Evolutionary conservation across 2,113 vertebrate species (phyloP).

Genomic region (Heterotilapia buettikoferi): DNA sequence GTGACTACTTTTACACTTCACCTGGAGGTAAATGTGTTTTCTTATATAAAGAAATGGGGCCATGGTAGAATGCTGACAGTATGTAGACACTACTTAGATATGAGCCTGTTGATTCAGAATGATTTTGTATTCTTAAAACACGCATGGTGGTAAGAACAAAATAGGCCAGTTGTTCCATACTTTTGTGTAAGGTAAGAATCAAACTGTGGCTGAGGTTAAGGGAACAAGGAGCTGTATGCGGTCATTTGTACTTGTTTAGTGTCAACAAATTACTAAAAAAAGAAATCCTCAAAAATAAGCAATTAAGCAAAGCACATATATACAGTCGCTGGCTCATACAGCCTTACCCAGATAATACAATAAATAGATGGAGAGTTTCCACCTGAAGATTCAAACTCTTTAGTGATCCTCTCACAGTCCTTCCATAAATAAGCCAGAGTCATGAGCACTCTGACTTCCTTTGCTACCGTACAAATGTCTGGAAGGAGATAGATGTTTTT

Average conservation of each 20-base stretch:
- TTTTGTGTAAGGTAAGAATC: neutral
- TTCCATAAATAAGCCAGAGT: slow-evolving; percentile 9
- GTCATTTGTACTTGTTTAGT: neutral
- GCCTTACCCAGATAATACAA: neutral
- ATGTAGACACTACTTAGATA: neutral
- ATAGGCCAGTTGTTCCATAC: neutral
- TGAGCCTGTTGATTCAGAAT: neutral
- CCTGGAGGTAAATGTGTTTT: neutral
- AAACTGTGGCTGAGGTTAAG: neutral
- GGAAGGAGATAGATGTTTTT: slow-evolving; percentile 3
- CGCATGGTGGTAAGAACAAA: neutral
- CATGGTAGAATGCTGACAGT: neutral
- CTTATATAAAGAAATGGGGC: neutral
- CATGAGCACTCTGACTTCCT: neutral
- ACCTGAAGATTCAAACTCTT: neutral
- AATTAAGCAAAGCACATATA: neutral
- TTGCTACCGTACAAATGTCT: slow-evolving; percentile 23
- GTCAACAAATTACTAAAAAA: neutral
- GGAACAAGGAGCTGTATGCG: neutral
- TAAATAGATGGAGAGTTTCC: neutral
- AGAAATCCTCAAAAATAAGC: neutral
- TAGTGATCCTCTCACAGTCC: neutral
- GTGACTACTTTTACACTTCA: neutral
- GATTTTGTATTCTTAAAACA: neutral
- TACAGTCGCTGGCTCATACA: neutral